These are phyloP conservation scores for Halcyon badia DNA, from an alignment of 2,797 vertebrate species.

Conservation along the genomic window DNA sequence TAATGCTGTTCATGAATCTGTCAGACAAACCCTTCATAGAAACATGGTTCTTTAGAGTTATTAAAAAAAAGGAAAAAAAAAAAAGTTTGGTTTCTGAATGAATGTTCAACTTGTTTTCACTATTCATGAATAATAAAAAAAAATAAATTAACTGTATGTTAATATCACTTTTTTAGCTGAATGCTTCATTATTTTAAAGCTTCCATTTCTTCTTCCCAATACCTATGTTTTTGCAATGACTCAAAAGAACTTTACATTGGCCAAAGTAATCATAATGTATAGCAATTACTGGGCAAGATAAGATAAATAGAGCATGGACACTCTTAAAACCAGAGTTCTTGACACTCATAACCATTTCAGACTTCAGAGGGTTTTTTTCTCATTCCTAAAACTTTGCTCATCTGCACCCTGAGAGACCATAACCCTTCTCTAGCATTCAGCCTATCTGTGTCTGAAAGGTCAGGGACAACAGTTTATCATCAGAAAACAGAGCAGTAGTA, in stretches of 20 bases:
- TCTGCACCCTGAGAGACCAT: neutral
- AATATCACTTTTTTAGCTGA: neutral
- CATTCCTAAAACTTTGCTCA: neutral
- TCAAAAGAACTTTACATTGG: neutral
- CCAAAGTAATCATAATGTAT: neutral
- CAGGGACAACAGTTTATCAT: neutral
- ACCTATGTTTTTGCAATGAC: neutral
- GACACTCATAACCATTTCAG: neutral
- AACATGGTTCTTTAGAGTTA: neutral
- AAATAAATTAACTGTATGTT: neutral
- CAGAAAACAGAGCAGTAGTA: neutral
- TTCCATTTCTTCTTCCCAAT: neutral
- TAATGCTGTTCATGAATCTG: neutral
- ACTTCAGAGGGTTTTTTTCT: neutral
- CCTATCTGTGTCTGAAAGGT: neutral
- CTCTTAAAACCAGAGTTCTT: neutral
- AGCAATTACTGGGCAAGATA: neutral
- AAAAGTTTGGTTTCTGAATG: neutral
- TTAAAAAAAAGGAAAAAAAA: neutral
- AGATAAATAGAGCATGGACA: fast-evolving
- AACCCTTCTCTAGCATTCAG: neutral
- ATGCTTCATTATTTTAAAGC: neutral
- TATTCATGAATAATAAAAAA: neutral
- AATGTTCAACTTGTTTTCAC: neutral
- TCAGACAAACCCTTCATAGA: neutral